Percentiles rank a stretch among this genome's conserved stretches.
Conservation (phyloP, 2,797 vertebrate species). For the Oceanodroma leucorhoa region DNA sequence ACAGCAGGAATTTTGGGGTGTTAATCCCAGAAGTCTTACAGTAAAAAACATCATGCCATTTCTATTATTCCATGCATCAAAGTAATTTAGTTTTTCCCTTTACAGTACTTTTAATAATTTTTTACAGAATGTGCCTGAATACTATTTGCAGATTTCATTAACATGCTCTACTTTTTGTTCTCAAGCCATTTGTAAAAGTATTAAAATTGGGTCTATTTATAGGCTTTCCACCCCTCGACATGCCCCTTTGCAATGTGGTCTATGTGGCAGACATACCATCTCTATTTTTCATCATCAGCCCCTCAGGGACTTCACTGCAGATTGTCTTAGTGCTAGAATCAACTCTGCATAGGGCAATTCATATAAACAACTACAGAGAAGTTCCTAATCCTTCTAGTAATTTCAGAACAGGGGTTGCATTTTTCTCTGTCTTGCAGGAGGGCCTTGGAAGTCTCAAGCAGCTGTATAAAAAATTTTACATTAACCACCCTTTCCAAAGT, state of each 20-base stretch:
- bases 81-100: not conserved
- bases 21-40: not conserved
- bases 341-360: not conserved
- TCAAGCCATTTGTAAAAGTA: constrained; percentile 15
- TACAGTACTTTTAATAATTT: not conserved
- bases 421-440: not conserved
- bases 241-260: not conserved
- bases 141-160: constrained; percentile 32
- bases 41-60: not conserved
- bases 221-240: not conserved
- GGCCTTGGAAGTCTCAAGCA: not conserved
- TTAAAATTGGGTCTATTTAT: constrained; percentile 40
- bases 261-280: not conserved
- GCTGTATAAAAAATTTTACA: not conserved
- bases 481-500: not conserved
- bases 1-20: not conserved
- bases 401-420: not conserved
- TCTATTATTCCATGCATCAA: not conserved
- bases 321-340: not conserved
- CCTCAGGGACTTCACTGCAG: not conserved
- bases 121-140: not conserved
- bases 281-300: not conserved
- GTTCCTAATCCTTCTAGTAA: not conserved
- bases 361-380: not conserved
- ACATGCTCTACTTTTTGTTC: constrained; percentile 26